Percentiles rank a stretch among this genome's conserved stretches.
phyloP scores from a whole-genome alignment of 2,888 invertebrate genomes.

The Brenthis ino region DNA sequence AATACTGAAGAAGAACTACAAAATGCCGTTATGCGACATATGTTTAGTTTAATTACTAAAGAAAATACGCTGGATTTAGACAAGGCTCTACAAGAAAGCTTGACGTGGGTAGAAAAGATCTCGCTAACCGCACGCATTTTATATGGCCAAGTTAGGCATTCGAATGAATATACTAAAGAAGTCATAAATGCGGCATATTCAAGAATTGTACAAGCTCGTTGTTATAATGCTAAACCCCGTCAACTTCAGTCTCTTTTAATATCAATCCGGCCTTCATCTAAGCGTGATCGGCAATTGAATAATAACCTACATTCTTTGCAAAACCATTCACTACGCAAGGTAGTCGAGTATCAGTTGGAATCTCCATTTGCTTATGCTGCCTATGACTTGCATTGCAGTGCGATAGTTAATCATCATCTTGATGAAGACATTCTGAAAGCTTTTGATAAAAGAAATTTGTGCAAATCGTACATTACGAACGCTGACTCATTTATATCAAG shows the following conservation, averaged over 20 bases:
- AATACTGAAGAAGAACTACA: slow-evolving; percentile 51
- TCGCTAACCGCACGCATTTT: slow-evolving; percentile 48
- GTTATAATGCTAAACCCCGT: slow-evolving; percentile 37
- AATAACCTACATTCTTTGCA: slow-evolving; percentile 50
- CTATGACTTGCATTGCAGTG: slow-evolving; percentile 50
- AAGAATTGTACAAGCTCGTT: slow-evolving; percentile 43
- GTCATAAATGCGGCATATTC: slow-evolving; percentile 51
- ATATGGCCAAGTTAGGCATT: slow-evolving; percentile 53
- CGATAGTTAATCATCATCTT: slow-evolving; percentile 54
- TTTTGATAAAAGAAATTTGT: slow-evolving; percentile 53
- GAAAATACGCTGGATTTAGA: slow-evolving; percentile 37
- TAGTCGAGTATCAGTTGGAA: slow-evolving; percentile 51
- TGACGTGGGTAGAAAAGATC: slow-evolving; percentile 52
- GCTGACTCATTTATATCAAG: slow-evolving; percentile 27
- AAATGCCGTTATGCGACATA: slow-evolving; percentile 52
- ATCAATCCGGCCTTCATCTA: slow-evolving; percentile 42
- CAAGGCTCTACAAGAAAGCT: slow-evolving; percentile 25
- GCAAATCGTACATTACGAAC: slow-evolving; percentile 53
- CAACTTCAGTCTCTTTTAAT: slow-evolving; percentile 49
- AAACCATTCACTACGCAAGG: slow-evolving; percentile 45
- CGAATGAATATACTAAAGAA: slow-evolving; percentile 56
- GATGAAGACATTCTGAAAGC: slow-evolving; percentile 45
- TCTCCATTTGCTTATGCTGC: slow-evolving; percentile 46
- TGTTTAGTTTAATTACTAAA: slow-evolving; percentile 52
- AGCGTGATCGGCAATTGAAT: slow-evolving; percentile 38